Evolutionary conservation across 1,140 invertebrate genomes (phyloP).

Genomic region (Helicoverpa zea): DNA sequence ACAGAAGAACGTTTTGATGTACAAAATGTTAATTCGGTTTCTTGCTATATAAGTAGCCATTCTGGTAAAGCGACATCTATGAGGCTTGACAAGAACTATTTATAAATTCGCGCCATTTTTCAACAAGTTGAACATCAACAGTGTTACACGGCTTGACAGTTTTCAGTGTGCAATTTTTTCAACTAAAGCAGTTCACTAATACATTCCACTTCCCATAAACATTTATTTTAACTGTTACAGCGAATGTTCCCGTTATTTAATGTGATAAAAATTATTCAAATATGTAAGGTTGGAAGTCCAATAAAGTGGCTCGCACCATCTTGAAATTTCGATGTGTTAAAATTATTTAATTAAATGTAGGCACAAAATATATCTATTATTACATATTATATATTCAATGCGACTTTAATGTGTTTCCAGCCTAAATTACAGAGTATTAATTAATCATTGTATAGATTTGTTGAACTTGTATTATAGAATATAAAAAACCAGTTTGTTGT

Average conservation of each 20-base stretch:
- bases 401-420: slow-evolving; percentile 43
- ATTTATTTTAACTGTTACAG: slow-evolving; percentile 49
- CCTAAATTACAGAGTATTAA: slow-evolving; percentile 60
- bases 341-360: slow-evolving; percentile 55
- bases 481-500: slow-evolving; percentile 69
- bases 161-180: slow-evolving; percentile 74
- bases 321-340: slow-evolving; percentile 48
- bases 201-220: slow-evolving; percentile 70
- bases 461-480: slow-evolving; percentile 83
- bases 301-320: slow-evolving; percentile 23
- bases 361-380: slow-evolving; percentile 4
- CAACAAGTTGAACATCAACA: not conserved
- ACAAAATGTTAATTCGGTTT: too few species aligned
- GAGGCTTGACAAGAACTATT: too few species aligned
- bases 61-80: too few species aligned
- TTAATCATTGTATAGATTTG: slow-evolving; percentile 75
- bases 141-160: slow-evolving; percentile 35
- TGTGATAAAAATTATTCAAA: slow-evolving; percentile 61
- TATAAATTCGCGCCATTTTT: not conserved
- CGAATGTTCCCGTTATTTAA: slow-evolving; percentile 46
- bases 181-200: slow-evolving; percentile 63
- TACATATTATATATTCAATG: not conserved
- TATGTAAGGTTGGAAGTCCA: slow-evolving; percentile 53
- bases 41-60: too few species aligned
- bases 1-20: too few species aligned